phyloP scores from a whole-genome alignment of 2,888 invertebrate species.

The Branchellion lobata region DNA sequence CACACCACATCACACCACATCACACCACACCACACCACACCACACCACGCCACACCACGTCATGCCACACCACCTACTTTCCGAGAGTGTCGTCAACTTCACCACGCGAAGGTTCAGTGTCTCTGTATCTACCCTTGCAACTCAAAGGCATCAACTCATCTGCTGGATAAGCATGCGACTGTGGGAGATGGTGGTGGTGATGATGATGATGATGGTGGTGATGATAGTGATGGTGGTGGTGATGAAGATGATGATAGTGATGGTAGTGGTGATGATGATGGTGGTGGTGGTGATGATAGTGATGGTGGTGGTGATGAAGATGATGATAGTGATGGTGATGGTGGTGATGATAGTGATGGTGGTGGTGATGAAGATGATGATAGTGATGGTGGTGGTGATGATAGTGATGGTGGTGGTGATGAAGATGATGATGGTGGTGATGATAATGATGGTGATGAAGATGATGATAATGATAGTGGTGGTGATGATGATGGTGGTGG shows the following conservation, averaged over 20 bases:
- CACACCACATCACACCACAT: not conserved
- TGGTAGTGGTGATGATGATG: not conserved
- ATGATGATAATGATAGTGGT: not conserved
- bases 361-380: not conserved
- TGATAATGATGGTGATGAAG: not conserved
- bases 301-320: not conserved
- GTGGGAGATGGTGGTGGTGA: slow-evolving; percentile 32
- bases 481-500: slow-evolving; percentile 17
- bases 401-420: not conserved
- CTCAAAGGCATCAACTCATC: slow-evolving; percentile 96
- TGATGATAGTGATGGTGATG: not conserved
- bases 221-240: not conserved
- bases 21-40: no score
- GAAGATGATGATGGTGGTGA: slow-evolving; percentile 17
- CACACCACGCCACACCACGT: no score
- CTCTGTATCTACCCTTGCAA: slow-evolving; percentile 87
- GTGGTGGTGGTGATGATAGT: slow-evolving; percentile 1
- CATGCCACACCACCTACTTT: slow-evolving; percentile 74
- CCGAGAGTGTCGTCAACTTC: slow-evolving; percentile 95
- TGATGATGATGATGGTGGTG: not conserved
- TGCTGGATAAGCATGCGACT: slow-evolving; percentile 90
- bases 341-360: not conserved
- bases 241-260: slow-evolving; percentile 8
- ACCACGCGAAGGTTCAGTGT: slow-evolving; percentile 84
- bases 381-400: not conserved